Evolutionary conservation across 2,113 vertebrate genomes (phyloP).

Genomic region (Pithys albifrons): DNA sequence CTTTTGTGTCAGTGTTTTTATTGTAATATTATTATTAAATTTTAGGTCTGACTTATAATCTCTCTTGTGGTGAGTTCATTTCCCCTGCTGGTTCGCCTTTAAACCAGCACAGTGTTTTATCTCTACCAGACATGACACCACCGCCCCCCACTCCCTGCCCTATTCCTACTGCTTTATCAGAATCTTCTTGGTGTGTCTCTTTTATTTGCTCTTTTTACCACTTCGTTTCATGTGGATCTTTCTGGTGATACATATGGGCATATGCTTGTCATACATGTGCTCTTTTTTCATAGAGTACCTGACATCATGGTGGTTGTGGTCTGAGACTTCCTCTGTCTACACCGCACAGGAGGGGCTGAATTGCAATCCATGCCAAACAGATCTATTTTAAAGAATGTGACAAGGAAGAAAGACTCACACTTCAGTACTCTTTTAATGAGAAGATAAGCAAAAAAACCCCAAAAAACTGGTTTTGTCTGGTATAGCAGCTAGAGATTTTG

Average conservation of each 20-base stretch:
- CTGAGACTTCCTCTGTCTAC: neutral
- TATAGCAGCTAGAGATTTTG: neutral
- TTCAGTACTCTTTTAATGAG: neutral
- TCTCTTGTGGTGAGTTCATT: no score
- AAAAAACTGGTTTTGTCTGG: neutral
- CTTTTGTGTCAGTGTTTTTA: no score
- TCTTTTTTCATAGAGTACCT: neutral
- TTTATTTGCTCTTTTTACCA: neutral
- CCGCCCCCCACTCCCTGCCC: fast-evolving
- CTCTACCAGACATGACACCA: neutral
- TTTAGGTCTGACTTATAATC: no score
- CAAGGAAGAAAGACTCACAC: neutral
- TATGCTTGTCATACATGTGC: neutral
- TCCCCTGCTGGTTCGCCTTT: no score
- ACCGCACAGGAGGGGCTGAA: neutral
- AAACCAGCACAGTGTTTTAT: no score
- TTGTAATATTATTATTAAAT: no score
- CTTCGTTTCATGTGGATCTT: neutral
- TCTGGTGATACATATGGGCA: neutral
- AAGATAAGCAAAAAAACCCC: neutral
- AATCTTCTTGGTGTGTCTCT: neutral
- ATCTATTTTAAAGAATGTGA: neutral
- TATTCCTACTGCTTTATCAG: neutral
- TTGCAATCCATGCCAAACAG: neutral
- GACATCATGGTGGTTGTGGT: neutral